Conservation (phyloP, 2,888 invertebrate species). For the Aphodius sticticus region DNA sequence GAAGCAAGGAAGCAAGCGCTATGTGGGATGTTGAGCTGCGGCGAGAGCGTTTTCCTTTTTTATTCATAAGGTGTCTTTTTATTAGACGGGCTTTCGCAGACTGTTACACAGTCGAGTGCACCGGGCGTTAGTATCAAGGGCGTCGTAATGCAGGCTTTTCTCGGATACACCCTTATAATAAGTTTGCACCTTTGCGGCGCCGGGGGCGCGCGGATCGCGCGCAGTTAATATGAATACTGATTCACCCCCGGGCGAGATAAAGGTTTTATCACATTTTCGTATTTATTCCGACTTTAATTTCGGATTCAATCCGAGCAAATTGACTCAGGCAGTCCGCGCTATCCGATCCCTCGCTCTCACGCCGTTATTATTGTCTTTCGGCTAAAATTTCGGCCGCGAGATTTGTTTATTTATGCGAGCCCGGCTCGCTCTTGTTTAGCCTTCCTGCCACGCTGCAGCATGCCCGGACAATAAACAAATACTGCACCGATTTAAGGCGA, state of each 20-base stretch:
- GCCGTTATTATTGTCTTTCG: constrained; percentile 12
- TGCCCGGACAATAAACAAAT: constrained; percentile 27
- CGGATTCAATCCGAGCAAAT: constrained; percentile 41
- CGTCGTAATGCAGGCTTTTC: constrained; percentile 57
- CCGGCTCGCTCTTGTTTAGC: not conserved
- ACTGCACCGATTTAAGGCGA: constrained; percentile 12
- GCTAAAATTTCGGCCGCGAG: constrained; percentile 20
- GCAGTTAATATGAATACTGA: constrained; percentile 59
- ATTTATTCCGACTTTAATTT: constrained; percentile 45
- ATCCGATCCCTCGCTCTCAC: constrained; percentile 14
- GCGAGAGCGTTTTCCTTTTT: constrained; percentile 29
- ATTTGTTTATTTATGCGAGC: constrained; percentile 26
- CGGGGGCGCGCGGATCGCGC: constrained; percentile 55
- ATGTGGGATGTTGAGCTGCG: not conserved
- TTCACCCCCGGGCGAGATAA: constrained; percentile 50
- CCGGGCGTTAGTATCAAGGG: constrained; percentile 55
- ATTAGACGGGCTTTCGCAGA: constrained; percentile 54
- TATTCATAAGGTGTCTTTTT: constrained; percentile 49
- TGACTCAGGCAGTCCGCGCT: constrained; percentile 29
- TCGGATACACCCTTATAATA: constrained; percentile 60
- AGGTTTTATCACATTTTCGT: constrained; percentile 51
- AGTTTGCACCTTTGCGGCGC: constrained; percentile 53
- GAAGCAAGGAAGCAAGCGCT: constrained; percentile 8
- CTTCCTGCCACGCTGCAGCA: constrained; percentile 5
- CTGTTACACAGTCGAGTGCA: constrained; percentile 56